These are phyloP conservation scores for Carollia perspicillata DNA, from an alignment of 2,113 vertebrate species.

Conservation along the genomic window DNA sequence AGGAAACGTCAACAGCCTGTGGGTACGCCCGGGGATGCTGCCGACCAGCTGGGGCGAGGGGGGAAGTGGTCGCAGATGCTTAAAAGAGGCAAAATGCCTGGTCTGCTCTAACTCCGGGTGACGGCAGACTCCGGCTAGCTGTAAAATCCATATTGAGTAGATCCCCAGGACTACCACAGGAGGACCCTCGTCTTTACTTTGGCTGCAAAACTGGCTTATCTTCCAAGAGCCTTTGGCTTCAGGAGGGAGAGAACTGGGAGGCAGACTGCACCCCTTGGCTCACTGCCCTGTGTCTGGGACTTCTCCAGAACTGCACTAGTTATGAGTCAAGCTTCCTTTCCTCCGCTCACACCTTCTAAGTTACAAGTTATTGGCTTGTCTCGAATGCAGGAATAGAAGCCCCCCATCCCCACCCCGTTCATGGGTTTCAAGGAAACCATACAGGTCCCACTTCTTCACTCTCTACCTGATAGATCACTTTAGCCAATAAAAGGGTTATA, in stretches of 20 bases:
- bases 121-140: not conserved
- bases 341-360: not conserved
- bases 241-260: not conserved
- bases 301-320: not conserved
- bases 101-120: not conserved
- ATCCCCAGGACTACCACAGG: not conserved
- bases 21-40: not conserved
- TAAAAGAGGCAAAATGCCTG: not conserved
- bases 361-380: not conserved
- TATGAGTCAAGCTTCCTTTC: not conserved
- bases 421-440: not conserved
- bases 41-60: not conserved
- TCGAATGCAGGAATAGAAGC: not conserved
- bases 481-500: not conserved
- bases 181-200: not conserved
- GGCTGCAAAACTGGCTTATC: not conserved
- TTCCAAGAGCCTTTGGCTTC: constrained; percentile 36
- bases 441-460: not conserved
- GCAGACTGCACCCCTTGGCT: not conserved
- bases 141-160: not conserved
- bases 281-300: not conserved
- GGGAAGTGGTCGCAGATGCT: not conserved
- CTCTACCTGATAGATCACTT: not conserved
- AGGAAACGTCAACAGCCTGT: not conserved
- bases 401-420: not conserved